These are phyloP conservation scores for Brachyrhaphis roseni DNA, from an alignment of 2,797 vertebrate species.

Conservation along the genomic window DNA sequence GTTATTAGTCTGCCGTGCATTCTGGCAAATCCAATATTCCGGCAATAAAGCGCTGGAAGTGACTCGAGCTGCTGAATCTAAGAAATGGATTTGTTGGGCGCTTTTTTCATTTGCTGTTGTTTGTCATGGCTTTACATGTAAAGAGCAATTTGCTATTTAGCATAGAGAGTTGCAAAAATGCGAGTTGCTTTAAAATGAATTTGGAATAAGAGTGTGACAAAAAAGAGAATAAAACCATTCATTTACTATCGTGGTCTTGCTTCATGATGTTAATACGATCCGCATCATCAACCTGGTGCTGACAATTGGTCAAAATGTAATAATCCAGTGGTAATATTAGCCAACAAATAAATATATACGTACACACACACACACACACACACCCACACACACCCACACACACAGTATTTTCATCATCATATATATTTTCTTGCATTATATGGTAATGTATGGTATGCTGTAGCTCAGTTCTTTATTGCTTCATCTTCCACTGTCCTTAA, in stretches of 20 bases:
- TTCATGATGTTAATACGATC: not conserved
- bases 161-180: constrained; percentile 15
- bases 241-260: not conserved
- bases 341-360: not conserved
- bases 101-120: constrained; percentile 15
- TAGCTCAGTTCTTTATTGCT: not conserved
- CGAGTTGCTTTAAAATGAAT: constrained; percentile 11
- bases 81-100: constrained; percentile 7
- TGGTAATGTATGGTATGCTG: no score
- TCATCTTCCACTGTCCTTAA: not conserved
- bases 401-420: not conserved
- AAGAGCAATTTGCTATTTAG: constrained; percentile 12
- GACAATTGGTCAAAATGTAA: not conserved
- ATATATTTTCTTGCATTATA: not conserved
- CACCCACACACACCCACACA: no score
- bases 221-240: not conserved
- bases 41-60: constrained; percentile 23
- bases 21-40: constrained; percentile 59
- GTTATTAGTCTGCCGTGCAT: constrained; percentile 54
- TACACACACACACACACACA: not conserved
- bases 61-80: constrained; percentile 22
- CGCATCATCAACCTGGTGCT: not conserved
- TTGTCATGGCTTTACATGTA: constrained; percentile 5
- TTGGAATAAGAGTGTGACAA: constrained; percentile 9
- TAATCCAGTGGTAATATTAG: not conserved